Base-by-base conservation (phyloP, 2,797 vertebrate species). In the Trematomus bernacchii region DNA sequence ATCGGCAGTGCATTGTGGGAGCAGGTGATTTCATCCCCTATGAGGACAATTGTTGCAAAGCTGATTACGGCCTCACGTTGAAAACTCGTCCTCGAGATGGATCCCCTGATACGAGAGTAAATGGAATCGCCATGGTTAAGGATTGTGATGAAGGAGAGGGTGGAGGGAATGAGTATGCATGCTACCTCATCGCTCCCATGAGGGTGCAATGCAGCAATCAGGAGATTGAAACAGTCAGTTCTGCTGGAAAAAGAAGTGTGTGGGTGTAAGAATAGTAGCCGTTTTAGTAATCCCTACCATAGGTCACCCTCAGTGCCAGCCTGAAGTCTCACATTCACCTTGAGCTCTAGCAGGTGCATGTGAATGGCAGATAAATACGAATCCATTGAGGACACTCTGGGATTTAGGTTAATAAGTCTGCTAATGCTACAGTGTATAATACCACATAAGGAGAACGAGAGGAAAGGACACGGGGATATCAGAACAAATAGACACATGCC, bases 341-440 rank as follows among this genome's bases (percentile, higher is more conserved):
- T 63, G 75, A 66, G 70, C 68, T 37, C 8, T 1, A 54, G 48
- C 60, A 70, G 53, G 19, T 10, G 1, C 60, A 71, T 10, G 9
- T 73, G 57, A 78, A 84, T 19, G 67, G 70, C 79, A 85, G 73
- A 85, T 73, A 60, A 84, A 76, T 79, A 71, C 48, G 69, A 86
- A 84, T 75, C 60, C 33, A n/a, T n/a, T 0, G 71, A 82, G 83
- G 85, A 78, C 84, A 27, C 71, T 48, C 75, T 50, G 65, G 86
- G 86, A 90, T 91, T 92, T 89, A 82, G 86, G 81, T 86, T 86
- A 90, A 90, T 89, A 87, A 89, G 85, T 77, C 30, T 12, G 14
- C 81, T 87, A 84, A 86, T 82, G 81, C 84, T 30, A 18, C 71
- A 23, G 66, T 27, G 15, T 61, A 43, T 77, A 83, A 68, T 62